Evolutionary conservation across 2,888 invertebrate genomes (phyloP).

Genomic region (Caenorhabditis zanzibari): DNA sequence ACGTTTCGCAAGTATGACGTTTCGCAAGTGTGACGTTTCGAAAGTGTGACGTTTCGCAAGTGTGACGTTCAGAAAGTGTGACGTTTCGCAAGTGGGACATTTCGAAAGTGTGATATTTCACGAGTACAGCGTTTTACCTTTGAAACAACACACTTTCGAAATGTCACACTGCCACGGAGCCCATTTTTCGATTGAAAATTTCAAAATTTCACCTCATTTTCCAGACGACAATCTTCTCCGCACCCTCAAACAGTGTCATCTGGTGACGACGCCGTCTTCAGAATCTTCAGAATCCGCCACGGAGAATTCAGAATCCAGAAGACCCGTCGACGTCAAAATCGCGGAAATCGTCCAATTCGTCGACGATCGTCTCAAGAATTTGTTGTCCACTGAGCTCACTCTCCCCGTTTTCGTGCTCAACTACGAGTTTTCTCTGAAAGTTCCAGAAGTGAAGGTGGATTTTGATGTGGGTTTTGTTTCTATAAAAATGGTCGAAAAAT

Average conservation of each 20-base stretch:
- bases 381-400: constrained; percentile 7
- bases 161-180: too few species aligned
- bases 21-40: too few species aligned
- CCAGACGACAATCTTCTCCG: constrained; percentile 17
- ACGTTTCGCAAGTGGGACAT: too few species aligned
- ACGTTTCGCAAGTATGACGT: background rate
- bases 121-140: too few species aligned
- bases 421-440: constrained; percentile 39
- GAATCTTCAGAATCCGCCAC: background rate
- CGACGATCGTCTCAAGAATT: constrained; percentile 10
- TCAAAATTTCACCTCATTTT: background rate
- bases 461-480: constrained; percentile 1
- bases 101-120: too few species aligned
- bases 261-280: background rate
- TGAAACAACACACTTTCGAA: too few species aligned
- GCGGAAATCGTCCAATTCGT: constrained; percentile 31
- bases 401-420: constrained; percentile 29
- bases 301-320: background rate
- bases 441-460: background rate
- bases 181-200: background rate
- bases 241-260: background rate
- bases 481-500: too few species aligned
- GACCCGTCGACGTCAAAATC: constrained; percentile 14
- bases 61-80: too few species aligned
- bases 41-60: too few species aligned